Conservation (phyloP, 2,888 invertebrate species). For the Cataglyphis cursor region DNA sequence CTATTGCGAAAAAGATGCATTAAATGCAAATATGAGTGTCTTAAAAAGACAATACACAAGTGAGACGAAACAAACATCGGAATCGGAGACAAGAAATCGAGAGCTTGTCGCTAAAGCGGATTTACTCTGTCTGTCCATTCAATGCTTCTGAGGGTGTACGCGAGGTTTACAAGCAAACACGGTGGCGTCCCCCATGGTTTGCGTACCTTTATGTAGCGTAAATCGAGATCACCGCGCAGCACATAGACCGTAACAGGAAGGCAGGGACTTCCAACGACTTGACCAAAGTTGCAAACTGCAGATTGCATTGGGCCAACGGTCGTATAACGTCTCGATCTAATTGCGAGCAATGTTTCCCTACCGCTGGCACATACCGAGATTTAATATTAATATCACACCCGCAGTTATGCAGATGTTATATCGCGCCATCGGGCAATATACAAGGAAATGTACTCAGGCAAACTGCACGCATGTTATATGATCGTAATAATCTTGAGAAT, state of each 20-base stretch:
- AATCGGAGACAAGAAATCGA: slow-evolving; percentile 40
- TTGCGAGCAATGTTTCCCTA: slow-evolving; percentile 67
- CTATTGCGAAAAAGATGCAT: background rate
- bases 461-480: background rate
- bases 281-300: slow-evolving; percentile 76
- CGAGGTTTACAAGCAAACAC: slow-evolving; percentile 40
- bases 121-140: slow-evolving; percentile 46
- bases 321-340: slow-evolving; percentile 67
- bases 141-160: slow-evolving; percentile 31
- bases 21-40: slow-evolving; percentile 13
- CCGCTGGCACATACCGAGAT: slow-evolving; percentile 49
- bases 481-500: background rate
- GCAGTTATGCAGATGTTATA: slow-evolving; percentile 55
- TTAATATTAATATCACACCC: slow-evolving; percentile 63
- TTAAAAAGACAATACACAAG: background rate
- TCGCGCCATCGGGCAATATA: background rate
- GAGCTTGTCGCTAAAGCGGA: slow-evolving; percentile 40
- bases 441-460: slow-evolving; percentile 3
- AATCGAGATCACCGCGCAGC: slow-evolving; percentile 51
- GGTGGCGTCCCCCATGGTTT: slow-evolving; percentile 21
- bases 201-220: slow-evolving; percentile 39
- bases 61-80: slow-evolving; percentile 25
- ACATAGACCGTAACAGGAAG: slow-evolving; percentile 39
- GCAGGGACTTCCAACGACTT: slow-evolving; percentile 71
- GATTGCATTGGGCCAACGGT: slow-evolving; percentile 69